phyloP scores from a whole-genome alignment of 2,888 invertebrate species.

The Parnassius orleans region DNA sequence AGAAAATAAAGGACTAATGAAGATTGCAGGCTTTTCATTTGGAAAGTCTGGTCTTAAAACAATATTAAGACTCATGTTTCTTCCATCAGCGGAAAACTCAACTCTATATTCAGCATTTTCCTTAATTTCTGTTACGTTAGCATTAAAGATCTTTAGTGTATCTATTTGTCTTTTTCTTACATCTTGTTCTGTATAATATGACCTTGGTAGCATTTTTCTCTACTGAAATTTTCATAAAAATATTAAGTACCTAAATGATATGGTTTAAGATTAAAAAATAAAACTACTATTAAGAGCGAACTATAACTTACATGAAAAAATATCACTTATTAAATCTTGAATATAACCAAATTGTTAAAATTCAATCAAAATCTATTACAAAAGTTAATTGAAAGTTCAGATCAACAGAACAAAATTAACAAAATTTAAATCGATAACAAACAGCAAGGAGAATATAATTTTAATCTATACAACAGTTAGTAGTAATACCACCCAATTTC shows the following conservation, averaged over 20 bases:
- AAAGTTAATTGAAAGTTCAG: background rate
- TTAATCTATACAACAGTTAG: too few species aligned
- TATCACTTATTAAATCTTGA: background rate
- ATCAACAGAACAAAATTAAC: slow-evolving; percentile 4
- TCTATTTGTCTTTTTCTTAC: slow-evolving; percentile 87
- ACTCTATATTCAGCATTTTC: slow-evolving; percentile 88
- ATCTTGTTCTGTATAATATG: slow-evolving; percentile 79
- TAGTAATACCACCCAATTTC: too few species aligned
- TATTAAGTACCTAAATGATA: too few species aligned
- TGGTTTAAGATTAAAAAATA: too few species aligned
- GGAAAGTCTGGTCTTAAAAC: slow-evolving; percentile 87
- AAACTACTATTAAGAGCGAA: too few species aligned
- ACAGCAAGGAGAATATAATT: too few species aligned
- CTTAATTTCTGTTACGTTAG: slow-evolving; percentile 86
- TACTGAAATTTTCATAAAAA: slow-evolving; percentile 6
- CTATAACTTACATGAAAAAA: background rate
- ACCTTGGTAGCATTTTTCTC: slow-evolving; percentile 74
- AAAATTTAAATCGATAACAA: slow-evolving; percentile 14
- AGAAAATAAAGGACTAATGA: slow-evolving; percentile 83
- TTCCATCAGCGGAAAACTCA: slow-evolving; percentile 84
- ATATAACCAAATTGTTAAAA: background rate
- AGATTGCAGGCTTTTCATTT: slow-evolving; percentile 86
- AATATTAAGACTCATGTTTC: slow-evolving; percentile 84
- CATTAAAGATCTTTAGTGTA: slow-evolving; percentile 91
- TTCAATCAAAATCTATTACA: background rate